Conservation (phyloP, 2,797 vertebrate species). For the Erpetoichthys calabaricus region DNA sequence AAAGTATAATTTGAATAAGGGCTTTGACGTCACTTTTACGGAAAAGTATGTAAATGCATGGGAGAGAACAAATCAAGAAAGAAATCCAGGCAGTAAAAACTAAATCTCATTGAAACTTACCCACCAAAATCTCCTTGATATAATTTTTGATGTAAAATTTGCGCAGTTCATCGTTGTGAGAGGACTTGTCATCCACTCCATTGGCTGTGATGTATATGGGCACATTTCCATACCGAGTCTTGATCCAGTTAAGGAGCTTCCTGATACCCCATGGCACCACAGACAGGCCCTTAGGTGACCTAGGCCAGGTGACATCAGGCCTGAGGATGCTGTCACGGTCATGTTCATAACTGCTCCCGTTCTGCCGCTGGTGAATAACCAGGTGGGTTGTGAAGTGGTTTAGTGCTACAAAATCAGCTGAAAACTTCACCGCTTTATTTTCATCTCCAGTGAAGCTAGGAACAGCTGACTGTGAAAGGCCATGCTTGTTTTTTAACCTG, state of each 20-base stretch:
- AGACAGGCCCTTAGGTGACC: constrained; percentile 54
- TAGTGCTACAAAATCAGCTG: constrained; percentile 73
- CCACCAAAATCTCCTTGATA: constrained; percentile 76
- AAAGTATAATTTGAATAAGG: no score
- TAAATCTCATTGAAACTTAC: constrained; percentile 37
- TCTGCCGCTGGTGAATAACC: constrained; percentile 47
- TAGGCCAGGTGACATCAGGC: constrained; percentile 64
- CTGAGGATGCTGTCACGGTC: constrained; percentile 56
- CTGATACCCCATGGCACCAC: constrained; percentile 73
- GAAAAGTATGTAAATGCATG: no score
- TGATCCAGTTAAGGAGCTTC: constrained; percentile 72
- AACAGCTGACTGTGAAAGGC: constrained; percentile 40
- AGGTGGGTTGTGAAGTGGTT: constrained; percentile 91
- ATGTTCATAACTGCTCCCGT: constrained; percentile 32
- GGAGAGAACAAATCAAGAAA: no score
- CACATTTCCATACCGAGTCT: constrained; percentile 49
- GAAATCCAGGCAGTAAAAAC: no score
- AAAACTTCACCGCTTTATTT: constrained; percentile 52
- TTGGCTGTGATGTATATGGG: constrained; percentile 74
- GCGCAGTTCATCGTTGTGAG: constrained; percentile 59
- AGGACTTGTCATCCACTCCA: constrained; percentile 71
- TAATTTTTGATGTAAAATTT: constrained; percentile 69
- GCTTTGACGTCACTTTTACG: no score
- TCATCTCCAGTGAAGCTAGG: constrained; percentile 60
- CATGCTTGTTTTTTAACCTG: constrained; percentile 31